Evolutionary conservation across 2,113 vertebrate genomes (phyloP).

Genomic region (Notothenia coriiceps): DNA sequence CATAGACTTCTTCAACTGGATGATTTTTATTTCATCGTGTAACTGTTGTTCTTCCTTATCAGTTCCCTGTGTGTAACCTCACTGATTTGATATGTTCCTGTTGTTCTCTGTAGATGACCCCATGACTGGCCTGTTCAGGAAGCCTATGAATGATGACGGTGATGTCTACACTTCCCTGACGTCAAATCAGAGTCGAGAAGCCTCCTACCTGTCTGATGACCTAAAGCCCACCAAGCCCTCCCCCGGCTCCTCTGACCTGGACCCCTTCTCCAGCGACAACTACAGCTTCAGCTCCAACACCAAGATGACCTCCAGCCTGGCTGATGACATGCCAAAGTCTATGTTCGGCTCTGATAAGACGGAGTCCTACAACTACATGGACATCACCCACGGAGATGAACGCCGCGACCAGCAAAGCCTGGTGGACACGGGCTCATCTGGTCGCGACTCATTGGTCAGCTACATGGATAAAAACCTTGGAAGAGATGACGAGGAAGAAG

Average conservation of each 20-base stretch:
- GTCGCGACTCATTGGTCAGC: constrained; percentile 74
- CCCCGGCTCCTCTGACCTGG: constrained; percentile 76
- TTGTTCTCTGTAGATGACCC: constrained; percentile 83
- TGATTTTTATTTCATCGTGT: constrained; percentile 39
- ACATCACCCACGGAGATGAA: constrained; percentile 91
- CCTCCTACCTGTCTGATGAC: constrained; percentile 89
- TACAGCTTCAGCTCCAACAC: constrained; percentile 90
- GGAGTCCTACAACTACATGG: constrained; percentile 96
- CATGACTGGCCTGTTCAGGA: constrained; percentile 79
- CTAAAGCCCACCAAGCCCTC: constrained; percentile 74
- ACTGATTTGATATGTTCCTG: constrained; percentile 39
- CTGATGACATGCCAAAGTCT: constrained; percentile 86
- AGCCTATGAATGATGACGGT: constrained; percentile 83
- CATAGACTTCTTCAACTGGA: constrained; percentile 51
- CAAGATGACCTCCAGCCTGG: constrained; percentile 88
- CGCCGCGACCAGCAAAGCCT: constrained; percentile 62
- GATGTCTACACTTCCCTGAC: constrained; percentile 94
- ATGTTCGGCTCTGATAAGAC: constrained; percentile 88
- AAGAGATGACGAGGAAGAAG: constrained; percentile 67
- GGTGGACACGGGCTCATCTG: constrained; percentile 79
- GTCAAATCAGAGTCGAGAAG: constrained; percentile 86
- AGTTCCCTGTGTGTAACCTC: background rate
- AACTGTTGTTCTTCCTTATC: constrained; percentile 10
- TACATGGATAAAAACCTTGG: constrained; percentile 75
- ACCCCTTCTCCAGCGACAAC: constrained; percentile 85